Percentiles rank a stretch among this genome's conserved stretches.
Conservation (phyloP, 2,113 vertebrate species). For the Alosa alosa region DNA sequence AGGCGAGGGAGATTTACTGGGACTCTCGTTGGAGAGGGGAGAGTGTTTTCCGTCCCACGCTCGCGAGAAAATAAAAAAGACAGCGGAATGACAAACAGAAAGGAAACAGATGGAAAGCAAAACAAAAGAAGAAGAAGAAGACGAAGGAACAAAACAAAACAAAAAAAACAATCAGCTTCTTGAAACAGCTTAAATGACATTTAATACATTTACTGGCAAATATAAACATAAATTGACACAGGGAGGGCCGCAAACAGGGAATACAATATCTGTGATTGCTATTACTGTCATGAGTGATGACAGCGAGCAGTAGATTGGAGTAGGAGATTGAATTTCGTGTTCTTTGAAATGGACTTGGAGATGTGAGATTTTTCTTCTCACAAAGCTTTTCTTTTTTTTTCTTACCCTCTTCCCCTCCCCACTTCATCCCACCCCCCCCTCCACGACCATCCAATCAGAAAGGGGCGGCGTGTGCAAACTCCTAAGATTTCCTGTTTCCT, state of each 20-base stretch:
- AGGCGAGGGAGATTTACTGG: conserved; percentile 59
- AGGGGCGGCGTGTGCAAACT: neutral
- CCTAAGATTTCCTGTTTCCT: neutral
- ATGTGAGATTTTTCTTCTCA: conserved; percentile 68
- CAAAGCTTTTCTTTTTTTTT: conserved; percentile 47
- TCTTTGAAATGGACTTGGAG: conserved; percentile 73
- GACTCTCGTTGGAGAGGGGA: conserved; percentile 58
- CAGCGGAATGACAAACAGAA: conserved; percentile 58
- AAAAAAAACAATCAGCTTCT: conserved; percentile 66
- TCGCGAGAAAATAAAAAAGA: conserved; percentile 62
- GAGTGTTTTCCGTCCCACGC: conserved; percentile 52
- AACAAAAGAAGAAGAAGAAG: conserved; percentile 15
- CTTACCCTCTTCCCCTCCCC: neutral
- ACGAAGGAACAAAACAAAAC: no score
- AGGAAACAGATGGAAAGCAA: conserved; percentile 49
- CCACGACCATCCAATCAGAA: neutral
- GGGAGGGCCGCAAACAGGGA: conserved; percentile 55
- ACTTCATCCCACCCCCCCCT: neutral
- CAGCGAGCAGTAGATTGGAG: conserved; percentile 63
- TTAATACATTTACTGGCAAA: conserved; percentile 73
- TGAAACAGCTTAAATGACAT: conserved; percentile 70
- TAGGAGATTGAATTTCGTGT: conserved; percentile 73
- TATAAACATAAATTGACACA: conserved; percentile 72
- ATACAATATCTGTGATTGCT: conserved; percentile 70
- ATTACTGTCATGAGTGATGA: conserved; percentile 67